These are phyloP conservation scores for Galeruca laticollis DNA, from an alignment of 2,888 invertebrate genomes.

Conservation along the genomic window DNA sequence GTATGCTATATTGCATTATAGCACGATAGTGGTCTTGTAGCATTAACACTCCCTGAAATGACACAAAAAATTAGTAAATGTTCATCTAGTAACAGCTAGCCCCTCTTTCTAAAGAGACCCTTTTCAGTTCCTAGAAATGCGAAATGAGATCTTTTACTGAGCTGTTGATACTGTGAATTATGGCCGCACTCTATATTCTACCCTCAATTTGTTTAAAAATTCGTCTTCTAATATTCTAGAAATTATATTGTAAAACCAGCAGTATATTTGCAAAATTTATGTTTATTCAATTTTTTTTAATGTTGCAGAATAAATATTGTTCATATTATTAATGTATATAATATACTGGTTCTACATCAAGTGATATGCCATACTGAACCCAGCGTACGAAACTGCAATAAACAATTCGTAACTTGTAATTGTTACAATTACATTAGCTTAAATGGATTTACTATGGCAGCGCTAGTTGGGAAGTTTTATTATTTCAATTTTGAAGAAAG, in stretches of 20 bases:
- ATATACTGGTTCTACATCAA: background rate
- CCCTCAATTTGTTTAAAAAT: background rate
- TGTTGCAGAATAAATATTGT: too few species aligned
- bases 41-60: constrained; percentile 78
- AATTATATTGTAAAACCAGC: constrained; percentile 1
- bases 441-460: constrained; percentile 9
- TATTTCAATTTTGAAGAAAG: background rate
- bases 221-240: background rate
- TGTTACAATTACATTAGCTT: background rate
- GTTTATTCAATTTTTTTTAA: background rate
- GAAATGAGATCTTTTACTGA: constrained; percentile 40
- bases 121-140: constrained; percentile 61
- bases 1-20: constrained; percentile 82
- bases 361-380: constrained; percentile 4
- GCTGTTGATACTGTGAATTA: constrained; percentile 34
- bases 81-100: constrained; percentile 53
- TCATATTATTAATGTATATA: background rate
- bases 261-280: background rate
- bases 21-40: constrained; percentile 80
- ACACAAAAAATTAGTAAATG: constrained; percentile 57
- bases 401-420: background rate
- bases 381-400: background rate
- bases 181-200: constrained; percentile 28
- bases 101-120: constrained; percentile 66
- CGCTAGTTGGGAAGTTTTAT: background rate